Evolutionary conservation across 2,797 vertebrate genomes (phyloP).

Genomic region (Rhinichthys osculus): DNA sequence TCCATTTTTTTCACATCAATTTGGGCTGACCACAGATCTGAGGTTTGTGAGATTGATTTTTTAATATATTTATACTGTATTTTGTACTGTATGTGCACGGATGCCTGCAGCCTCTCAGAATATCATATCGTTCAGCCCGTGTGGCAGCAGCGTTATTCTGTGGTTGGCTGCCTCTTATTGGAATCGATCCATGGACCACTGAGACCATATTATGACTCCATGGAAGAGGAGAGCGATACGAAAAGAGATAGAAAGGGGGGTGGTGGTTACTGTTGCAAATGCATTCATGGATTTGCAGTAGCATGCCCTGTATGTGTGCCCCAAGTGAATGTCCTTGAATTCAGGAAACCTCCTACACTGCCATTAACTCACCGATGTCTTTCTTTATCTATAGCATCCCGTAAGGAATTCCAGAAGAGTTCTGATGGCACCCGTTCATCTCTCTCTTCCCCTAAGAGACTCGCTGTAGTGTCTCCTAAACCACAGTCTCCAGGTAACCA

Average conservation of each 20-base stretch:
- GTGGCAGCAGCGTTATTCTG: conserved; percentile 49
- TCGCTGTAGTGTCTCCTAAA: conserved; percentile 84
- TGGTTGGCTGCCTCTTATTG: conserved; percentile 60
- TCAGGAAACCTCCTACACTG: neutral
- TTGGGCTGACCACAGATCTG: conserved; percentile 5
- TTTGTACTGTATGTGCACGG: neutral
- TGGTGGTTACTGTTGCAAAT: neutral
- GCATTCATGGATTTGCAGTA: conserved; percentile 4
- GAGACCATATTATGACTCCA: conserved; percentile 25
- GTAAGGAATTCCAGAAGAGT: conserved; percentile 91
- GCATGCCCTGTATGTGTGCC: conserved; percentile 4
- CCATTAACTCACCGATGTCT: neutral
- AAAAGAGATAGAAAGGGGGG: conserved; percentile 8
- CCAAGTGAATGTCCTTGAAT: conserved; percentile 7
- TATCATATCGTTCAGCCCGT: conserved; percentile 20
- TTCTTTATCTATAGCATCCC: conserved; percentile 79
- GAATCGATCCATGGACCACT: conserved; percentile 57
- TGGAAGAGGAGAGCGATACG: conserved; percentile 6
- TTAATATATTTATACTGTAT: conserved; percentile 36
- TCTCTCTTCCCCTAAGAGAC: conserved; percentile 91
- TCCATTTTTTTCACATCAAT: neutral
- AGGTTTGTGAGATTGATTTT: conserved; percentile 14
- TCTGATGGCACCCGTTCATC: conserved; percentile 84
- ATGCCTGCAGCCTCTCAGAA: conserved; percentile 31
- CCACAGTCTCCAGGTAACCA: conserved; percentile 92